These are phyloP conservation scores for Macrochelys suwanniensis DNA, from an alignment of 2,797 vertebrate genomes.

Conservation along the genomic window DNA sequence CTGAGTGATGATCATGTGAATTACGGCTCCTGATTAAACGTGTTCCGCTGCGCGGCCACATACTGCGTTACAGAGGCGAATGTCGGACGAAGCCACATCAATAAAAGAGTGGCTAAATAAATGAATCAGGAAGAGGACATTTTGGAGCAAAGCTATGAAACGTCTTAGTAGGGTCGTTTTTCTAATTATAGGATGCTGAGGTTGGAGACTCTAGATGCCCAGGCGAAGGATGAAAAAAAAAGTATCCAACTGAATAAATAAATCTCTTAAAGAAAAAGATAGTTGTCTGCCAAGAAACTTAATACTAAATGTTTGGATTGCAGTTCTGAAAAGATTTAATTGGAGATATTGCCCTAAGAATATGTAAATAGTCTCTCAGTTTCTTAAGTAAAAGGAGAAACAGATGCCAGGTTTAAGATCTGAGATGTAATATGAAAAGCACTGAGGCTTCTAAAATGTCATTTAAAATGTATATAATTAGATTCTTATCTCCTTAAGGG, in stretches of 20 bases:
- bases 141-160: slow-evolving; percentile 56
- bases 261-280: slow-evolving; percentile 82
- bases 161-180: slow-evolving; percentile 69
- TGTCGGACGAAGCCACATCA: slow-evolving; percentile 33
- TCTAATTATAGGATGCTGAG: slow-evolving; percentile 76
- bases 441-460: slow-evolving; percentile 74
- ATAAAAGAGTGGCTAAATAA: slow-evolving; percentile 65
- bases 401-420: slow-evolving; percentile 80
- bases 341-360: slow-evolving; percentile 82
- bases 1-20: neutral
- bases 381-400: slow-evolving; percentile 84
- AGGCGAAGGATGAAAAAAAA: slow-evolving; percentile 77
- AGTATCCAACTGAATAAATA: slow-evolving; percentile 82
- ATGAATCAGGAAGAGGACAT: slow-evolving; percentile 44
- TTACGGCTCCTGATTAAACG: slow-evolving; percentile 26
- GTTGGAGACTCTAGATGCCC: slow-evolving; percentile 68
- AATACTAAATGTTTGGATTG: slow-evolving; percentile 79
- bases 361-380: slow-evolving; percentile 84
- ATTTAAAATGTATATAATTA: slow-evolving; percentile 79
- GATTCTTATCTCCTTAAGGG: slow-evolving; percentile 78
- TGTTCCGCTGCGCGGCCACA: neutral
- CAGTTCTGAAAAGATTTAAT: slow-evolving; percentile 83
- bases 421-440: slow-evolving; percentile 81
- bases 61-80: slow-evolving; percentile 21
- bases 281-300: slow-evolving; percentile 81